These are phyloP conservation scores for Empis stercorea DNA, from an alignment of 2,888 invertebrate genomes.

Conservation along the genomic window DNA sequence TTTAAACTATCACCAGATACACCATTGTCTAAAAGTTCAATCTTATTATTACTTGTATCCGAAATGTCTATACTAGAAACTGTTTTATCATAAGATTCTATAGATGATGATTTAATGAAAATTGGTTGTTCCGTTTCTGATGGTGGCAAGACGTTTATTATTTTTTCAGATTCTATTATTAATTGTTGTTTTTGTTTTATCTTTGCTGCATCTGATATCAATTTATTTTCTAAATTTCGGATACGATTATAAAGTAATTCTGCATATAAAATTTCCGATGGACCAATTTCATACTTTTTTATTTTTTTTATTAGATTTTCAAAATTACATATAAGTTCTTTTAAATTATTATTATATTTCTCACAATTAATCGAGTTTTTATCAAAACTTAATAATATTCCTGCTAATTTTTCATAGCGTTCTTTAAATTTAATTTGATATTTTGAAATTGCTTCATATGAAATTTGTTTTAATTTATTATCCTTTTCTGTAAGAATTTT, in stretches of 20 bases:
- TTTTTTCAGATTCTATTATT: conserved; percentile 7
- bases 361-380: conserved; percentile 31
- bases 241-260: conserved; percentile 37
- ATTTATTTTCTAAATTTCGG: conserved; percentile 38
- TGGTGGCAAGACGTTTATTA: neutral
- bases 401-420: conserved; percentile 43
- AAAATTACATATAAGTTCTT: conserved; percentile 25
- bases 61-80: too few relatives aligned
- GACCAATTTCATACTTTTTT: conserved; percentile 35
- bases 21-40: conserved; percentile 29
- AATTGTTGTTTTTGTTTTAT: conserved; percentile 11
- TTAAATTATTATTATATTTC: conserved; percentile 33
- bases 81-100: too few relatives aligned
- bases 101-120: conserved; percentile 6
- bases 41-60: conserved; percentile 4
- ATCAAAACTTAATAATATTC: conserved; percentile 33
- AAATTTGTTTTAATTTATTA: conserved; percentile 22
- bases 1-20: conserved; percentile 41
- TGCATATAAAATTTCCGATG: conserved; percentile 44
- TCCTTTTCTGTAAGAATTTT: conserved; percentile 20
- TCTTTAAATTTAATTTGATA: conserved; percentile 44
- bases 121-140: conserved; percentile 11
- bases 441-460: conserved; percentile 42
- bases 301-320: conserved; percentile 25
- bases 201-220: conserved; percentile 34